Conservation (phyloP, 2,113 vertebrate genomes). For the Entosphenus tridentatus region DNA sequence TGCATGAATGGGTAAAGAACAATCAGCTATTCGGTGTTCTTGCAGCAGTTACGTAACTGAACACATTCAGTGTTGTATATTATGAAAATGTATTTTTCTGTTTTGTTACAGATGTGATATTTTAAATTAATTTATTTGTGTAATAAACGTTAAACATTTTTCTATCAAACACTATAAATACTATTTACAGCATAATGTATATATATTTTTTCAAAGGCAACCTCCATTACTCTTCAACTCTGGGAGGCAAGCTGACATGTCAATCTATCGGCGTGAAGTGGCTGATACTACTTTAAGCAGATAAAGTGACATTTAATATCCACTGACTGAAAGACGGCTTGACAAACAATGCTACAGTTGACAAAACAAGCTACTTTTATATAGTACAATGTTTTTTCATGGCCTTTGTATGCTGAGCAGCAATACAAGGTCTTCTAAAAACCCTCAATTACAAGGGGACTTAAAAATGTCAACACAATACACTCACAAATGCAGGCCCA, state of each 20-base stretch:
- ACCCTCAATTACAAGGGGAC: too few relatives aligned
- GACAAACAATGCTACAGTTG: not conserved
- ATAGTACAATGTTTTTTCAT: not conserved
- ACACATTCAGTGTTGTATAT: too few relatives aligned
- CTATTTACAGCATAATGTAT: slow-evolving; percentile 5
- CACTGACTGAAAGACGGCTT: not conserved
- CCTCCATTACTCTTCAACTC: not conserved
- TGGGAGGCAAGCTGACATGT: not conserved
- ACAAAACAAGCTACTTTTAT: not conserved
- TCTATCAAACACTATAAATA: slow-evolving; percentile 6
- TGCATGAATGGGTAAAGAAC: too few relatives aligned
- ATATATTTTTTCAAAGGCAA: not conserved
- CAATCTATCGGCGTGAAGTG: not conserved
- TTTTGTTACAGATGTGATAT: too few relatives aligned
- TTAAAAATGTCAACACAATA: too few relatives aligned
- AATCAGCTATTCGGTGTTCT: too few relatives aligned
- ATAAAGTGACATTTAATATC: not conserved
- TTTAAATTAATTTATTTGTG: too few relatives aligned
- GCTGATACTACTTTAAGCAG: not conserved
- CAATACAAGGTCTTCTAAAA: too few relatives aligned
- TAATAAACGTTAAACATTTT: not conserved
- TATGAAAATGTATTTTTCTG: too few relatives aligned
- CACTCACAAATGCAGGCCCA: too few relatives aligned
- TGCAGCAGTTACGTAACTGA: too few relatives aligned
- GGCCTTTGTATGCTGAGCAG: too few relatives aligned